phyloP scores from a whole-genome alignment of 2,888 invertebrate species.

The Baronia brevicornis region DNA sequence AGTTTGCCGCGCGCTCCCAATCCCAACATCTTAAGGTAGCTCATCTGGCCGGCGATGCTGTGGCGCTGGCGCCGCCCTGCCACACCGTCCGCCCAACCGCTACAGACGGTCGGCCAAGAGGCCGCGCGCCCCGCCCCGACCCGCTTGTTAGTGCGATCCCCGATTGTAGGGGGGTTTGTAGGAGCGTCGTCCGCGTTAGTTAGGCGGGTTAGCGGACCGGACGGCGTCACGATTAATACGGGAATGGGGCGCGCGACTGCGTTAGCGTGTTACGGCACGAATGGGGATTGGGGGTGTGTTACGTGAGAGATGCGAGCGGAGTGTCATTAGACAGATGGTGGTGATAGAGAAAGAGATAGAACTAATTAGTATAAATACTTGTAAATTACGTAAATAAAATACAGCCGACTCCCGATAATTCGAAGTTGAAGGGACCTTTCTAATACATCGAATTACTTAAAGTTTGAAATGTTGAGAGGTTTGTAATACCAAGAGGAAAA shows the following conservation, averaged over 20 bases:
- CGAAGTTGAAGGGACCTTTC: too few species aligned
- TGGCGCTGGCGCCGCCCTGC: constrained; percentile 91
- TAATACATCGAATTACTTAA: too few species aligned
- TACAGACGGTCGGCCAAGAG: constrained; percentile 37
- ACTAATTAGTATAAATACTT: constrained; percentile 42
- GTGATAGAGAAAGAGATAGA: constrained; percentile 46
- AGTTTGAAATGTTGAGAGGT: too few species aligned
- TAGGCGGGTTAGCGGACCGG: constrained; percentile 6
- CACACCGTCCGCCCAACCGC: constrained; percentile 59
- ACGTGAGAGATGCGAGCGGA: constrained; percentile 41
- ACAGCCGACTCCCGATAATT: too few species aligned
- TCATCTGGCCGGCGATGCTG: constrained; percentile 97
- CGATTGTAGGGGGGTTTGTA: constrained; percentile 20
- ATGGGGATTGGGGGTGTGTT: constrained; percentile 29
- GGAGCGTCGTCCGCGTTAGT: constrained; percentile 28
- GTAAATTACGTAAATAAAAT: constrained; percentile 18
- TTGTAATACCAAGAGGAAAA: too few species aligned
- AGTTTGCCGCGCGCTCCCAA: constrained; percentile 77
- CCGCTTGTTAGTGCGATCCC: constrained; percentile 33
- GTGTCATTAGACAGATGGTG: constrained; percentile 44
- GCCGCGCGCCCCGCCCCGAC: constrained; percentile 31
- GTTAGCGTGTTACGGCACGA: constrained; percentile 14
- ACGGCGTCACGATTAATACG: constrained; percentile 17
- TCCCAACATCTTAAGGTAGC: constrained; percentile 93
- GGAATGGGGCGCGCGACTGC: constrained; percentile 19